A percentile compares a stretch with the other conserved stretches of the same genome.
phyloP scores from a whole-genome alignment of 2,797 vertebrate genomes.

The Triplophysa bombifrons region DNA sequence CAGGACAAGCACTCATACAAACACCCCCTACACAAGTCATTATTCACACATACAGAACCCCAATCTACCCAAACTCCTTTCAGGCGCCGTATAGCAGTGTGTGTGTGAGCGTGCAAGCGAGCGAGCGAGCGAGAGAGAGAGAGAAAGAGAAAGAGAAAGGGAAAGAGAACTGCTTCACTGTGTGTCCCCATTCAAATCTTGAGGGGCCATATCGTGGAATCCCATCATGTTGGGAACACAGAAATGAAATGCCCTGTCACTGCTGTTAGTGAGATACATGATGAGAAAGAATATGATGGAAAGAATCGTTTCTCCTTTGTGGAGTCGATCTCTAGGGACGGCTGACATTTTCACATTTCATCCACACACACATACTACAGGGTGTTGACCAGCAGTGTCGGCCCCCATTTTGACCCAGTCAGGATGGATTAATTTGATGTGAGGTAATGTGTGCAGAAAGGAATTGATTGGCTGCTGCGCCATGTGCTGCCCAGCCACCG shows the following conservation, averaged over 20 bases:
- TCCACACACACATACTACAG: constrained; percentile 12
- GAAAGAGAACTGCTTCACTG: constrained; percentile 33
- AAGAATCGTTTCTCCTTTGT: constrained; percentile 26
- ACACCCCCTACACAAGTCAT: not conserved
- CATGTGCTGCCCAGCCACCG: constrained; percentile 15
- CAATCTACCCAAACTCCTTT: no score
- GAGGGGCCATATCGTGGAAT: constrained; percentile 53
- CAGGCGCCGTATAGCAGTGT: constrained; percentile 8
- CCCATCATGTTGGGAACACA: constrained; percentile 40
- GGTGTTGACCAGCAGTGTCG: constrained; percentile 29
- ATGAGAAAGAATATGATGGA: constrained; percentile 42
- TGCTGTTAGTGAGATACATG: constrained; percentile 31
- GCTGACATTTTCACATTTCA: constrained; percentile 46
- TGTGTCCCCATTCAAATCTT: constrained; percentile 49
- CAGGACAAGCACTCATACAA: constrained; percentile 9
- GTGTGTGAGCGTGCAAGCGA: constrained; percentile 12
- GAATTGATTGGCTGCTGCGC: constrained; percentile 33
- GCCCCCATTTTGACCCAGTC: constrained; percentile 29
- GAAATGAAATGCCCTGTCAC: constrained; percentile 40
- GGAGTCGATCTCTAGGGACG: constrained; percentile 31
- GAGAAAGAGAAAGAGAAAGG: no score
- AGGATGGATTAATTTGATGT: constrained; percentile 41
- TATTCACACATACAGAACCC: not conserved
- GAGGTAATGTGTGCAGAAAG: constrained; percentile 37
- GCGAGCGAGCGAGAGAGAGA: no score